Base-by-base conservation (phyloP, 2,888 invertebrate genomes). In the Uloborus plumipes region DNA sequence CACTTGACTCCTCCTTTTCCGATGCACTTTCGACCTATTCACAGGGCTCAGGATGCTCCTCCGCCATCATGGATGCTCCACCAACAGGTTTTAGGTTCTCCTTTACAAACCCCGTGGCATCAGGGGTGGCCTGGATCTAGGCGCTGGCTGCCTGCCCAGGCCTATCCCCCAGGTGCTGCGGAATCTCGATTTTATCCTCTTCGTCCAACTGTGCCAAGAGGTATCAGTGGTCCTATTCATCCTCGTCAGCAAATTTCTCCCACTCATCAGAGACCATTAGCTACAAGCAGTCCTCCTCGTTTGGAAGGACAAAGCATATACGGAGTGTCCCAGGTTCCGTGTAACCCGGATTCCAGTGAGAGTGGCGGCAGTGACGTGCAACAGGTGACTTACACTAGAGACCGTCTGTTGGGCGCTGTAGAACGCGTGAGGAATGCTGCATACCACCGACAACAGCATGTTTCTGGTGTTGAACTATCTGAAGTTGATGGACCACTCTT, bases 281-380 rank as follows among this genome's bases (percentile, higher is more conserved):
- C 93, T n/a, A 92, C 93, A 22, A 90, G 90, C 55, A 86, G 86
- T 64, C 86, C 86, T 49, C 86, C 86, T n/a, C 80, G 84, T 22
- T 59, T 71, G 20, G 85, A 85, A 91, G 91, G 78, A 86, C 88
- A 62, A 86, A 86, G 65, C 2, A 53, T 20, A 3, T 66, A 53
- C n/a, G 61, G 76, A 13, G 66, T 67, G 53, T 61, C 79, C 26
- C 72, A 66, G 22, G 67, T 67, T 64, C 70, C 70, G 13, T 65
- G 70, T 59, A 62, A 66, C 39, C 72, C 61, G 53, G 77, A 77
- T 20, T 77, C 77, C n/a, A 83, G 83, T 58, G 83, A 83, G 47
- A 83, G 83, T 67, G 61, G 72, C 20, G 67, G 72, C 58, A 77
- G 83, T 67, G 77, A 77, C 20, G 82, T 77, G 18, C 82, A 84